Conservation (phyloP, 2,888 invertebrate species). For the Tridacna crocea region DNA sequence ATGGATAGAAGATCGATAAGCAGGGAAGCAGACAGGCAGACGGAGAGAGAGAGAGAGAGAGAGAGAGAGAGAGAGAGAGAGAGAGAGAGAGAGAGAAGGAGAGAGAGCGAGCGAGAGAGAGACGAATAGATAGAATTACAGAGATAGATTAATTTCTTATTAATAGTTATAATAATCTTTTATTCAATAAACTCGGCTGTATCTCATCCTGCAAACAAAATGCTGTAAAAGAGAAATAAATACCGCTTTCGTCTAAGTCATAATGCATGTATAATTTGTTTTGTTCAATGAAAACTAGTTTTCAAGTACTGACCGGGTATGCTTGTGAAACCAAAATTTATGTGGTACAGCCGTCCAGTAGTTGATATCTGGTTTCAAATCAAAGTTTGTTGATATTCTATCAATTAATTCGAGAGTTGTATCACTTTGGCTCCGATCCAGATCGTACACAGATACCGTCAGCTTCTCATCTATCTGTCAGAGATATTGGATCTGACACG, state of each 20-base stretch:
- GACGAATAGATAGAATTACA: no score
- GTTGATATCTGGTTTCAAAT: background rate
- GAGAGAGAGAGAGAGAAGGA: background rate
- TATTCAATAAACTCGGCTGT: background rate
- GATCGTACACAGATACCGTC: conserved; percentile 2
- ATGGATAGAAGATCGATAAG: no score
- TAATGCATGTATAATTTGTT: no score
- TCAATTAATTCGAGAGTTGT: background rate
- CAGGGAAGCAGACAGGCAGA: background rate
- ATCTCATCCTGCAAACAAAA: no score
- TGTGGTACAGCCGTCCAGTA: conserved; percentile 11
- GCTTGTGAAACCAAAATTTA: background rate
- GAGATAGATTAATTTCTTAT: no score
- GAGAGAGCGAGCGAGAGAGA: background rate
- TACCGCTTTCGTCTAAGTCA: no score
- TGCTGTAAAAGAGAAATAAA: no score
- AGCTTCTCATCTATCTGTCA: background rate
- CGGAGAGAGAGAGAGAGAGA: background rate
- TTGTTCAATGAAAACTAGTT: no score
- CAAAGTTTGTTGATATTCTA: background rate
- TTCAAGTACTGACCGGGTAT: background rate
- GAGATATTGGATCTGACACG: no score
- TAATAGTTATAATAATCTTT: no score
- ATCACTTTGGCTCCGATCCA: background rate
- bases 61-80: background rate